Evolutionary conservation across 1,140 invertebrate genomes (phyloP).

Genomic region (Sarcophaga peregrina): DNA sequence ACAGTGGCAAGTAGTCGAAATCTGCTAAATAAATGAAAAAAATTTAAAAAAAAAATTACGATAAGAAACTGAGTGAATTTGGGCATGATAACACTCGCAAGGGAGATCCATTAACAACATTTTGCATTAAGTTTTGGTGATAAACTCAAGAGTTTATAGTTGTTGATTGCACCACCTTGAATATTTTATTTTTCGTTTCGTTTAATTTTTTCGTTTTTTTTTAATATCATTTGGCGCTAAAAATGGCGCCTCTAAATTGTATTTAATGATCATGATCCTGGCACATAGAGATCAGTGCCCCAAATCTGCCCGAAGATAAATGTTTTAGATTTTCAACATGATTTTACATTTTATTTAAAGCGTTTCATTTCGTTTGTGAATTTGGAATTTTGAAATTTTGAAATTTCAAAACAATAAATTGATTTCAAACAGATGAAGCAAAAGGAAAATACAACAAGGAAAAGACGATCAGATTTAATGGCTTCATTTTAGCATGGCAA

Average conservation of each 20-base stretch:
- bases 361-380: not conserved
- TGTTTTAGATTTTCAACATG: slow-evolving; percentile 19
- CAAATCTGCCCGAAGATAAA: not conserved
- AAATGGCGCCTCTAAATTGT: slow-evolving; percentile 31
- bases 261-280: not conserved
- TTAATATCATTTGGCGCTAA: slow-evolving; percentile 38
- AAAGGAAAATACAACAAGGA: slow-evolving; percentile 36
- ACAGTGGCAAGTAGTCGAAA: too few species aligned
- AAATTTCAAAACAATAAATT: too few species aligned
- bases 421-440: slow-evolving; percentile 40
- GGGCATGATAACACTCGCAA: not conserved
- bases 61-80: not conserved
- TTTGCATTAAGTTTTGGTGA: not conserved
- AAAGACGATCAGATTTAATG: slow-evolving; percentile 47
- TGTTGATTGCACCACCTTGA: too few species aligned
- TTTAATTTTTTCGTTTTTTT: not conserved
- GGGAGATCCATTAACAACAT: not conserved
- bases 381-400: not conserved
- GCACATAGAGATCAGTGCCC: not conserved
- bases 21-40: not conserved
- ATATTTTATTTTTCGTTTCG: slow-evolving; percentile 9
- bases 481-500: slow-evolving; percentile 23
- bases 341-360: slow-evolving; percentile 30
- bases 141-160: not conserved
- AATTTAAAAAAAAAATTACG: not conserved